Percentiles rank a stretch among this genome's conserved stretches.
phyloP scores from a whole-genome alignment of 2,888 invertebrate species.

The Buathra laborator region DNA sequence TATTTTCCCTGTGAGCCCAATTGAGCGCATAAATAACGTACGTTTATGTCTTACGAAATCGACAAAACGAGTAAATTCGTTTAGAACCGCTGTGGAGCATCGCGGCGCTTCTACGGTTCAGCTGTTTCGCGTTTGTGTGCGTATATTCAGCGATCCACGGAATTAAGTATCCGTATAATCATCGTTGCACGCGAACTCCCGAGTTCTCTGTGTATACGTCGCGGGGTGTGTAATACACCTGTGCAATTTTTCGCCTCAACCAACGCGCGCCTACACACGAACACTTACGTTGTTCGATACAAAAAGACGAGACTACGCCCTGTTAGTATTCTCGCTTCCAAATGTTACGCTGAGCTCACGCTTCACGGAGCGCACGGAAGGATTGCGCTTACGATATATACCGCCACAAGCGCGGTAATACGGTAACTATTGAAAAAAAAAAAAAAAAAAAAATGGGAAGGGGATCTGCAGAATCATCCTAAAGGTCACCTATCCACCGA shows the following conservation, averaged over 20 bases:
- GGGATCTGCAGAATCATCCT: conserved; percentile 63
- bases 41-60: conserved; percentile 16
- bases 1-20: conserved; percentile 11
- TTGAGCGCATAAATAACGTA: conserved; percentile 36
- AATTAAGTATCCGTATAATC: conserved; percentile 76
- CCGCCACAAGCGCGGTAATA: conserved; percentile 8
- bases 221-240: conserved; percentile 42
- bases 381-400: conserved; percentile 70
- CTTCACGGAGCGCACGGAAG: conserved; percentile 75
- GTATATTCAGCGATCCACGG: conserved; percentile 53
- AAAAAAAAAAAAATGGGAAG: conserved; percentile 70
- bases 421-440: conserved; percentile 44
- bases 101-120: background rate
- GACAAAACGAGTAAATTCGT: conserved; percentile 30
- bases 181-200: conserved; percentile 58
- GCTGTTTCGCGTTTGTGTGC: conserved; percentile 11
- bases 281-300: conserved; percentile 11
- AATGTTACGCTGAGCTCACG: conserved; percentile 84
- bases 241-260: conserved; percentile 49
- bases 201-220: background rate
- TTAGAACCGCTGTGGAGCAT: conserved; percentile 5
- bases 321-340: conserved; percentile 74
- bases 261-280: background rate
- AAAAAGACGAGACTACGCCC: conserved; percentile 53
- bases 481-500: conserved; percentile 70